These are phyloP conservation scores for Cebidichthys violaceus DNA, from an alignment of 2,113 vertebrate species.

Conservation along the genomic window DNA sequence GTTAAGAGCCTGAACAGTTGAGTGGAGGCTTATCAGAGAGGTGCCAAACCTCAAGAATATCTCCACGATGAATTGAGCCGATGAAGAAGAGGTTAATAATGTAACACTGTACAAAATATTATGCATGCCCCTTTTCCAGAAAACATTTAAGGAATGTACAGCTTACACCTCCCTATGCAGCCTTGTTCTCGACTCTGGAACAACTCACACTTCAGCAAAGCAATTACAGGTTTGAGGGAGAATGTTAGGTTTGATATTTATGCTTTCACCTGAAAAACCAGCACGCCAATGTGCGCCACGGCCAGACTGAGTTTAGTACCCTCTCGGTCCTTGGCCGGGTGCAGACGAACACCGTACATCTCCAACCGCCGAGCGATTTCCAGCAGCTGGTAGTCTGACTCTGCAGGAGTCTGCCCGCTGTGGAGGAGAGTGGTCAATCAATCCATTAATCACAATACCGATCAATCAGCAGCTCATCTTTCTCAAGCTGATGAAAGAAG, in stretches of 20 bases:
- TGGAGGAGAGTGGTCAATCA: conserved; percentile 2
- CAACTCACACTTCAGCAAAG: neutral
- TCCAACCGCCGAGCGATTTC: conserved; percentile 94
- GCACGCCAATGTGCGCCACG: conserved; percentile 93
- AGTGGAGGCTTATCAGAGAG: too few species aligned
- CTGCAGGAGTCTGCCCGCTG: conserved; percentile 95
- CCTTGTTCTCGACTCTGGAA: neutral
- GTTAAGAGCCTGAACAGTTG: too few species aligned
- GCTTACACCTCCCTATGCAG: neutral
- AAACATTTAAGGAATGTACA: conserved; percentile 26
- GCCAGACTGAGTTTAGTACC: conserved; percentile 94
- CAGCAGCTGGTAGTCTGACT: conserved; percentile 94
- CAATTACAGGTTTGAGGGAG: neutral
- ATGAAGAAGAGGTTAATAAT: too few species aligned
- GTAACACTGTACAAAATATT: neutral
- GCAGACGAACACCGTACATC: conserved; percentile 93
- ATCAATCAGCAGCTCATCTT: neutral
- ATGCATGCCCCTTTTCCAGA: neutral
- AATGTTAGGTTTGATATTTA: neutral
- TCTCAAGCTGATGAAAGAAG: neutral
- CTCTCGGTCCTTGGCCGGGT: conserved; percentile 95
- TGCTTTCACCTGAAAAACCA: conserved; percentile 92
- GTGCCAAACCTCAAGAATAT: too few species aligned
- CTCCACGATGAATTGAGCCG: too few species aligned
- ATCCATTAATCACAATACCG: neutral